phyloP scores from a whole-genome alignment of 2,888 invertebrate genomes.

The Eumerus sabulonum region DNA sequence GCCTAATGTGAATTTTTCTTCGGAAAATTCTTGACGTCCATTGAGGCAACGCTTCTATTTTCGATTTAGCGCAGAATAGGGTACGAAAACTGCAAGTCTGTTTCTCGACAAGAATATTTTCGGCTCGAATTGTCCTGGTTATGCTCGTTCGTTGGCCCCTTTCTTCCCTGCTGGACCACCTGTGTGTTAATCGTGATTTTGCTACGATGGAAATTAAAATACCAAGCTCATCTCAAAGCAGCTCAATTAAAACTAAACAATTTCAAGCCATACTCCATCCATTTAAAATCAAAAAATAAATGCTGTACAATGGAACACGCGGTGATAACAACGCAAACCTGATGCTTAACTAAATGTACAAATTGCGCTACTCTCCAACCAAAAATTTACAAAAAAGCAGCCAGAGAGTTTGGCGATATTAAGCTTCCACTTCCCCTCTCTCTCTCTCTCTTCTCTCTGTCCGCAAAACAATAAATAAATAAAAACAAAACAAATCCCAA shows the following conservation, averaged over 20 bases:
- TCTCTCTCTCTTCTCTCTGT: slow-evolving; percentile 26
- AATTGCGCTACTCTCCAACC: slow-evolving; percentile 3
- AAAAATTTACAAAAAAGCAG: slow-evolving; percentile 41
- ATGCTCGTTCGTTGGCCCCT: too few relatives aligned
- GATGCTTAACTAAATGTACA: slow-evolving; percentile 2
- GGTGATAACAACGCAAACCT: not conserved
- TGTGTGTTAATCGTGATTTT: too few relatives aligned
- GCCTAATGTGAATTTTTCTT: too few relatives aligned
- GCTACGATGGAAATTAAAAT: too few relatives aligned
- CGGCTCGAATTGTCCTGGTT: too few relatives aligned
- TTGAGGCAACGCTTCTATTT: too few relatives aligned
- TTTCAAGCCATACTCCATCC: slow-evolving; percentile 22
- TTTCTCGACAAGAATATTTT: too few relatives aligned
- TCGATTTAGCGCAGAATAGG: too few relatives aligned
- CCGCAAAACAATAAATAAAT: slow-evolving; percentile 43
- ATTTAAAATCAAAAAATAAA: slow-evolving; percentile 28
- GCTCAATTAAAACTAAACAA: slow-evolving; percentile 2
- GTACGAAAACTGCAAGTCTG: too few relatives aligned
- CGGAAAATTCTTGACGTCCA: too few relatives aligned
- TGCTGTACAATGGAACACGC: slow-evolving; percentile 29
- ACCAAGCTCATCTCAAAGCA: too few relatives aligned
- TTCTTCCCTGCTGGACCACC: too few relatives aligned
- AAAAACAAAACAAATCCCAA: slow-evolving; percentile 30
- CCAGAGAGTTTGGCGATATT: slow-evolving; percentile 49
- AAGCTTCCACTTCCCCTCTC: slow-evolving; percentile 23